A percentile compares a stretch with the other conserved stretches of the same genome.
These are phyloP conservation scores for Erebia palarica DNA, from an alignment of 2,888 invertebrate species.

Conservation along the genomic window DNA sequence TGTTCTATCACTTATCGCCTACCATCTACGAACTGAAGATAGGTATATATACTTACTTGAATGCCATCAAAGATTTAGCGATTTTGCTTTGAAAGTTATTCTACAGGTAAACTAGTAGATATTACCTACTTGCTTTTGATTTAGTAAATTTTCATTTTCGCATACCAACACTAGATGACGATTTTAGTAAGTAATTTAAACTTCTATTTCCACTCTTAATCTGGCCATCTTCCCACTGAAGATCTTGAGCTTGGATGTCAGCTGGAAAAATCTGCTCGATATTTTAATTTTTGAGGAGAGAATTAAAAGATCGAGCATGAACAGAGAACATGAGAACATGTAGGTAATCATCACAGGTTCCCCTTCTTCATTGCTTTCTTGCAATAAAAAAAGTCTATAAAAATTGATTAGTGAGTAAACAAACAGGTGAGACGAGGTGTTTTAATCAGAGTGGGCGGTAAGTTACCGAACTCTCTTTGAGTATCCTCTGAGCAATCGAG, in stretches of 20 bases:
- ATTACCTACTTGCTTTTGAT: neutral
- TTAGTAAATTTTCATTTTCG: neutral
- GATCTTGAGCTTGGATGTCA: no score
- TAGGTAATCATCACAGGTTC: neutral
- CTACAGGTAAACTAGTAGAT: neutral
- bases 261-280: no score
- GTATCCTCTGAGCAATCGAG: neutral
- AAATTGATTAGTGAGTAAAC: neutral
- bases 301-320: no score
- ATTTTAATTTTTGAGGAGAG: no score
- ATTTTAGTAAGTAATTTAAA: neutral
- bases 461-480: neutral
- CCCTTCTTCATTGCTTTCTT: no score
- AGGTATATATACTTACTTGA: neutral
- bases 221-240: no score
- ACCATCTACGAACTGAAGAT: constrained; percentile 18
- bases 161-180: neutral
- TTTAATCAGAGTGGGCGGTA: neutral
- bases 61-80: constrained; percentile 20
- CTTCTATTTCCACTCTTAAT: no score
- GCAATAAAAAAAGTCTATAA: no score
- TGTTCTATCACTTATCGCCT: constrained; percentile 43
- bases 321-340: no score
- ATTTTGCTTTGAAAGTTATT: constrained; percentile 24
- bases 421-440: neutral